Evolutionary conservation across 2,113 vertebrate species (phyloP), one percentile per base, ranked within the genome.

Genomic region (Tetrax tetrax): DNA sequence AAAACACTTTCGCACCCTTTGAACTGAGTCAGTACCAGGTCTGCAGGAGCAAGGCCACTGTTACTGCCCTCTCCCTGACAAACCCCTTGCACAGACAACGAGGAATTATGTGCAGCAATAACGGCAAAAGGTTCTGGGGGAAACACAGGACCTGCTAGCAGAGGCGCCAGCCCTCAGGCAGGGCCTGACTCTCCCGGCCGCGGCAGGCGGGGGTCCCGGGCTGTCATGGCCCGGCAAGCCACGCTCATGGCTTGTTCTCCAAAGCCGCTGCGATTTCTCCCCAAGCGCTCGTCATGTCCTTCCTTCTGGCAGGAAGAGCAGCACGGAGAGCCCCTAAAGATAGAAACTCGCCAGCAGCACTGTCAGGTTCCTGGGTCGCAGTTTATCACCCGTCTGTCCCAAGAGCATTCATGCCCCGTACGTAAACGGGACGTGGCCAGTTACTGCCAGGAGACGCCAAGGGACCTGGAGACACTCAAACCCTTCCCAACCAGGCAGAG

Each of bases 151-250:
- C 14, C 28, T 56, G 12, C 4, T 2, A 4, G 19, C 4, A 17
- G 33, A 43, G 53, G 51, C 2, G 21, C 14, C 53, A 69, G 70
- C 51, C 35, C 37, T 10, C 19, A 2, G n/a, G 45, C 56, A 53
- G 16, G 33, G 35, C 15, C 48, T 1, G 9, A 22, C 29, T 15
- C 45, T 13, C 45, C 33, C 4, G 9, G 31, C 51, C 48, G 20
- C 0, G 2, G 31, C 37, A 5, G 16, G 20, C 1, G 0, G 13
- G 17, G 21, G 2, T 3, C 29, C 5, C 1, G 54, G 41, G 68
- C 31, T 31, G 35, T 0, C 7, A 5, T 13, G 41, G 24, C 59
- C 27, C 0, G 0, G 9, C 31, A 11, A 38, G 2, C 13, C 80
- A 9, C 41, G 31, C 9, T 7, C 64, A 15, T 0, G 0, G 27